These are phyloP conservation scores for Centrocercus urophasianus DNA, from an alignment of 2,113 vertebrate genomes.

Conservation along the genomic window DNA sequence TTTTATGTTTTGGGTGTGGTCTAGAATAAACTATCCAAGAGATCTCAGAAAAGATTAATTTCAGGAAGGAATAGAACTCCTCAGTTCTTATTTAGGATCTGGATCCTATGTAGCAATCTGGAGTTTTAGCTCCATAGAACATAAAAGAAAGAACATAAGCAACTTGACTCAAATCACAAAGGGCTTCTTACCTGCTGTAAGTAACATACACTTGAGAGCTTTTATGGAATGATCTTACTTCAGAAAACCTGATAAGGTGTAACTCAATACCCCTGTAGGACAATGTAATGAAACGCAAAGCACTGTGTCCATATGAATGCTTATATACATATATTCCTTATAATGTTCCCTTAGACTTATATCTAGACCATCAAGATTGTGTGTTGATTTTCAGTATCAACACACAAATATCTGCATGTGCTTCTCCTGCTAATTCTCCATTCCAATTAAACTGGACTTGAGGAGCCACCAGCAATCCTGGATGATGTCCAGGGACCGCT, in stretches of 20 bases:
- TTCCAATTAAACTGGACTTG: not conserved
- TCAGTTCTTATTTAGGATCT: not conserved
- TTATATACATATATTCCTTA: not conserved
- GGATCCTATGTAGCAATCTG: not conserved
- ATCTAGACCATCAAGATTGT: not conserved
- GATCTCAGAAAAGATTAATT: not conserved
- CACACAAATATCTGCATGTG: not conserved
- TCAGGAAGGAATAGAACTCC: not conserved
- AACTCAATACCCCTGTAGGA: not conserved
- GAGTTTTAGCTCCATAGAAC: not conserved
- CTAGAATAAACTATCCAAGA: not conserved
- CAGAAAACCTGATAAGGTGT: not conserved
- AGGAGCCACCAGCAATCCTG: not conserved
- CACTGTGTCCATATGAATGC: not conserved
- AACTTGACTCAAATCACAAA: not conserved
- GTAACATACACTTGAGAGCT: not conserved
- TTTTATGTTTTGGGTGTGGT: not conserved
- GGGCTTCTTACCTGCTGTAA: not conserved
- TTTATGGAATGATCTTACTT: not conserved
- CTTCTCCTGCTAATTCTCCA: not conserved
- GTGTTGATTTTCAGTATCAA: not conserved
- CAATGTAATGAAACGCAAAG: not conserved
- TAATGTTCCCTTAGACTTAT: not conserved
- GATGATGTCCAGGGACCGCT: not conserved
- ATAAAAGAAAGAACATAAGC: not conserved